Evolutionary conservation across 1,140 invertebrate genomes (phyloP), one percentile per base, ranked within the genome.

Genomic region (Protaetia brevitarsis): DNA sequence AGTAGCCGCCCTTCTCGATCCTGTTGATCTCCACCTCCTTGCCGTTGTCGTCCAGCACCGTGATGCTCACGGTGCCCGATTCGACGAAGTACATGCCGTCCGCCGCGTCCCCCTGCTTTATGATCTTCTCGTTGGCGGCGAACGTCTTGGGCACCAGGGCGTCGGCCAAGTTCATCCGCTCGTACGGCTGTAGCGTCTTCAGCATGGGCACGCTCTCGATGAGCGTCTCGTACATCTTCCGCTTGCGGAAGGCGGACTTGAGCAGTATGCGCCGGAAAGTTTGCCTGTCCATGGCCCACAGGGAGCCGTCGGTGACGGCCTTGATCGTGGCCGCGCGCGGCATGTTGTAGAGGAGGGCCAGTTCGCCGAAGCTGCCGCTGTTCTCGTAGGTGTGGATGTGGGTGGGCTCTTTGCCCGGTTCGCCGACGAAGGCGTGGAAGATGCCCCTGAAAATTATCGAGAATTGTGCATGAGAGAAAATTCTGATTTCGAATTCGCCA

Each of bases 81-180:
- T 98, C 96, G 29, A 98, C 88, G 80, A 98, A 97, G 82, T 95
- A 98, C 94, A 98, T 96, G 45, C 96, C 96, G 80, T 97, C 76
- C 1, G 95, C 96, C 11, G 85, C 86, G 77, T 98, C 94, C 8
- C 95, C 95, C 82, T 97, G 94, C 76, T 88, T 88, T 72, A 98
- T 97, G 76, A 98, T 97, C 72, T 88, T 82, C 67, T 94, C 88
- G 58, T 89, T 90, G 74, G 89, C 83, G 56, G 82, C 77, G 79
- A 88, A 95, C 26, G 85, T 84, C 77, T 89, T 89, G 27, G 95
- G 89, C 71, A 90, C 84, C 56, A 98, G 83, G 45, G 96, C 96
- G 82, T 98, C 96, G 41, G 95, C 95, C 65, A 98, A 83, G 83
- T 98, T 98, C 88, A 97, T 95, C 71, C 95, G 85, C 79, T 98